These are phyloP conservation scores for Kradibia gibbosae DNA, from an alignment of 1,140 invertebrate species.

Conservation along the genomic window DNA sequence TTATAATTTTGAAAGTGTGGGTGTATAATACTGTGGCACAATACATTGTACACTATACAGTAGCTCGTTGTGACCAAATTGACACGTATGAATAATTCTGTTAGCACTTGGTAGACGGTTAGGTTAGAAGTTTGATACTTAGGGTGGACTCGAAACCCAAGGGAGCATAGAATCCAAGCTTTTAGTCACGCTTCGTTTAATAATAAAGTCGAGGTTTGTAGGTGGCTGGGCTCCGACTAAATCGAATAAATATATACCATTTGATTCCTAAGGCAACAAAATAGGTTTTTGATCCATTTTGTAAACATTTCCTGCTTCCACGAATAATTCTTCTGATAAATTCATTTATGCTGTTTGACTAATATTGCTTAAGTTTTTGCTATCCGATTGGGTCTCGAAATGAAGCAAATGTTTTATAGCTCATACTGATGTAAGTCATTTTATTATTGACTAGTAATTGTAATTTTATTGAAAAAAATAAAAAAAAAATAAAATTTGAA, in stretches of 20 bases:
- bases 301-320: conserved; percentile 29
- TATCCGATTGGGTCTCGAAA: too few species aligned
- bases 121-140: neutral
- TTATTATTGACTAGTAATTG: too few species aligned
- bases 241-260: conserved; percentile 71
- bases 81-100: conserved; percentile 14
- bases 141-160: neutral
- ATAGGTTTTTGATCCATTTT: conserved; percentile 69
- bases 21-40: neutral
- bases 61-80: too few species aligned
- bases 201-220: neutral
- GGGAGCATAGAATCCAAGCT: neutral
- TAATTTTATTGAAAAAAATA: neutral
- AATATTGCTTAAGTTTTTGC: too few species aligned
- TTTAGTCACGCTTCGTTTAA: neutral
- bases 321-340: conserved; percentile 9
- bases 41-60: neutral
- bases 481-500: neutral
- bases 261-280: conserved; percentile 66
- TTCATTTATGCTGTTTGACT: too few species aligned
- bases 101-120: conserved; percentile 34
- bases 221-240: conserved; percentile 54
- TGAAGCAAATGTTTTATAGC: too few species aligned
- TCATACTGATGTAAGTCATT: neutral
- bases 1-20: neutral